Evolutionary conservation across 2,113 vertebrate species (phyloP).

Genomic region (Cephalopterus ornatus): DNA sequence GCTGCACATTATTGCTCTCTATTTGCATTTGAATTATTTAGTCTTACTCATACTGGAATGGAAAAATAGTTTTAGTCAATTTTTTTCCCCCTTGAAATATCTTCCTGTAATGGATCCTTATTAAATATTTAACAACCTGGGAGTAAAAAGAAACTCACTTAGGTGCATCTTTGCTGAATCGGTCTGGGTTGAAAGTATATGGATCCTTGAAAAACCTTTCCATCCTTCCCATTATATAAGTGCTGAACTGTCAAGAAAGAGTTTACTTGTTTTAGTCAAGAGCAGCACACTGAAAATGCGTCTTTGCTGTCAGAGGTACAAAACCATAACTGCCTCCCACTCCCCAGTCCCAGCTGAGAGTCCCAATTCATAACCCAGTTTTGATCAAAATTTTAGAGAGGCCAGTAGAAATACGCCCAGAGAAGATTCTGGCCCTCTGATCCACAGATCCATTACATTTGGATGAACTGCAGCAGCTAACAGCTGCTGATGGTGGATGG

Average conservation of each 20-base stretch:
- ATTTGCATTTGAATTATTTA: neutral
- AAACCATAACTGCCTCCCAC: neutral
- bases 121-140: neutral
- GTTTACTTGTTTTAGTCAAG: neutral
- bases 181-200: constrained; percentile 87
- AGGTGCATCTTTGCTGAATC: constrained; percentile 84
- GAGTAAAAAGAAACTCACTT: constrained; percentile 78
- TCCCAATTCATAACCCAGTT: neutral
- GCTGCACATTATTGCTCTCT: neutral
- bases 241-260: constrained; percentile 77
- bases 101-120: neutral
- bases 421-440: neutral
- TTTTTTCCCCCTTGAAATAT: neutral
- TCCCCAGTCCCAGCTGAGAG: neutral
- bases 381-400: neutral
- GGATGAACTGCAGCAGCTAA: neutral
- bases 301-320: neutral
- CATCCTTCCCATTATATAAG: constrained; percentile 80
- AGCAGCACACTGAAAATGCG: neutral
- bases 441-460: neutral
- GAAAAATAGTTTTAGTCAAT: neutral
- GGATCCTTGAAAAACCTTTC: constrained; percentile 88
- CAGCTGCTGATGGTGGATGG: neutral
- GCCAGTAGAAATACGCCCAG: neutral
- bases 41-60: neutral